Conservation (phyloP, 2,888 invertebrate species). For the Acrobasis repandana region DNA sequence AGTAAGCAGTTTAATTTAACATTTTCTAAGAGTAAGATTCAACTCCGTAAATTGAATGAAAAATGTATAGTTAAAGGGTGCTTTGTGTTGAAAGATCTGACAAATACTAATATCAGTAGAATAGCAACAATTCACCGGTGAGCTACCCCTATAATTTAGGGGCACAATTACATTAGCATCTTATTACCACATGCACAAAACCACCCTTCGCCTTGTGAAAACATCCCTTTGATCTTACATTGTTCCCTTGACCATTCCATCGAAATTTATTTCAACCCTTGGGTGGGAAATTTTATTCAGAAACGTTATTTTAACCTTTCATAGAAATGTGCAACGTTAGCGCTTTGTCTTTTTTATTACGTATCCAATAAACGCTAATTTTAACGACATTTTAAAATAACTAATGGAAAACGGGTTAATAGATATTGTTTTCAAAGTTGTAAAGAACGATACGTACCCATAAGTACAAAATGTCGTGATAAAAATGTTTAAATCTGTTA, state of each 20-base stretch:
- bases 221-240: conserved; percentile 69
- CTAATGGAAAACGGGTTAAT: background rate
- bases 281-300: conserved; percentile 58
- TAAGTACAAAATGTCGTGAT: conserved; percentile 2
- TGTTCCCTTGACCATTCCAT: conserved; percentile 63
- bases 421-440: background rate
- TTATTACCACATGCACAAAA: conserved; percentile 55
- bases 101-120: conserved; percentile 48
- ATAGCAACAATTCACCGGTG: conserved; percentile 40
- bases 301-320: conserved; percentile 35
- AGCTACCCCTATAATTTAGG: conserved; percentile 51
- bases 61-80: conserved; percentile 2
- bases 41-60: conserved; percentile 2
- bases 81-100: conserved; percentile 36
- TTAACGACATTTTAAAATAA: background rate
- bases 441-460: background rate
- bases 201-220: conserved; percentile 58
- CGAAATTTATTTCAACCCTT: conserved; percentile 59
- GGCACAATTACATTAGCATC: conserved; percentile 64
- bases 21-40: background rate
- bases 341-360: background rate
- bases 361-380: background rate
- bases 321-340: background rate
- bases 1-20: background rate
- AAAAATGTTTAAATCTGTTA: conserved; percentile 44